phyloP scores from a whole-genome alignment of 2,113 vertebrate species.

The Cryptotis parvus region DNA sequence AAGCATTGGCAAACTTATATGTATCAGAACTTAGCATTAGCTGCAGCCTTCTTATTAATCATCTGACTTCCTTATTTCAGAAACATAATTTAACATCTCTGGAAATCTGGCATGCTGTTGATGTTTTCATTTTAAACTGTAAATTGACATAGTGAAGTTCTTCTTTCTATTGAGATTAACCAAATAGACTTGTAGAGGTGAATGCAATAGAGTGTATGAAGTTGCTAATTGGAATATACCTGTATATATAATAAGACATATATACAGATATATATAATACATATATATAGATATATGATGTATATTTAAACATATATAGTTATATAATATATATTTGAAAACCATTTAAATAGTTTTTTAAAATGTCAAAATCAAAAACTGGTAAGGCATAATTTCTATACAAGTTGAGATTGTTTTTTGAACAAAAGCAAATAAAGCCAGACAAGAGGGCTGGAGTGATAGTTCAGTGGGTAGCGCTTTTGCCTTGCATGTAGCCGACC shows the following conservation, averaged over 20 bases:
- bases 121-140: constrained; percentile 29
- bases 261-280: too few relatives aligned
- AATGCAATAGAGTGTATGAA: background rate
- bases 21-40: background rate
- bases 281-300: too few relatives aligned
- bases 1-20: background rate
- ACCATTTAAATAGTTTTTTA: background rate
- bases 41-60: background rate
- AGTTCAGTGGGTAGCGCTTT: too few relatives aligned
- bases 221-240: background rate
- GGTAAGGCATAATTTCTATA: constrained; percentile 10
- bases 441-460: too few relatives aligned
- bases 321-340: too few relatives aligned
- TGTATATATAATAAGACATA: background rate
- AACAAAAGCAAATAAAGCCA: constrained; percentile 8
- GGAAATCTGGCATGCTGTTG: background rate
- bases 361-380: background rate
- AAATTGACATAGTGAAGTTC: background rate
- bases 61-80: constrained; percentile 25
- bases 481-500: too few relatives aligned
- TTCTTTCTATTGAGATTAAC: constrained; percentile 24
- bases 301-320: too few relatives aligned
- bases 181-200: background rate
- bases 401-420: constrained; percentile 30
- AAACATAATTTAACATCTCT: constrained; percentile 2